Percentiles rank a stretch among this genome's conserved stretches.
phyloP scores from a whole-genome alignment of 2,888 invertebrate genomes.

The Leptinotarsa peninsularis region DNA sequence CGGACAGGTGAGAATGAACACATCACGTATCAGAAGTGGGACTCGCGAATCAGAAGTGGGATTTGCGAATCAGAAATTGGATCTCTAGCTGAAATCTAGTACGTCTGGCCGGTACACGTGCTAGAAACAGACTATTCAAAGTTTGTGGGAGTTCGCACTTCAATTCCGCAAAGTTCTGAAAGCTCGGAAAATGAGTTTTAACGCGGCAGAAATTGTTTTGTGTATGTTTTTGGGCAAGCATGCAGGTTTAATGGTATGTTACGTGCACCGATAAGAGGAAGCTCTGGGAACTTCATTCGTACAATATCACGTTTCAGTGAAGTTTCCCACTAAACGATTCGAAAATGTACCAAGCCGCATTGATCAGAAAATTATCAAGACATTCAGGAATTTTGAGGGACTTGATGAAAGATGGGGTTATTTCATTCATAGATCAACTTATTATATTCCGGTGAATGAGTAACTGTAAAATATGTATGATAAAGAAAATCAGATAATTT shows the following conservation, averaged over 20 bases:
- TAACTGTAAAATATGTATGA: no score
- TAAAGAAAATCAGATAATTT: no score
- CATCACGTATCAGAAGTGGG: slow-evolving; percentile 41
- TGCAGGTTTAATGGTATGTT: slow-evolving; percentile 17
- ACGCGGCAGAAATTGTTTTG: slow-evolving; percentile 34
- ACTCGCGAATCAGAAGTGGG: slow-evolving; percentile 26
- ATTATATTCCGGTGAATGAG: no score
- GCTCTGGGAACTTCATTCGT: not conserved
- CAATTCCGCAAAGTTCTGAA: slow-evolving; percentile 32
- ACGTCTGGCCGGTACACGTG: slow-evolving; percentile 48
- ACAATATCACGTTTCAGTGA: not conserved
- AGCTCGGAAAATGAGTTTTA: slow-evolving; percentile 37
- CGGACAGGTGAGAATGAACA: slow-evolving; percentile 56
- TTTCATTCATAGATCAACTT: no score
- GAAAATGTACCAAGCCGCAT: no score
- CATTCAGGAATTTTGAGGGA: no score
- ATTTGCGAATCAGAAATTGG: slow-evolving; percentile 29
- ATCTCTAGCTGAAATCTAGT: slow-evolving; percentile 36
- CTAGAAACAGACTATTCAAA: slow-evolving; percentile 43
- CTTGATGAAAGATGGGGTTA: no score
- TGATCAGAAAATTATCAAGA: no score
- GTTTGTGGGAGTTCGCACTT: slow-evolving; percentile 24
- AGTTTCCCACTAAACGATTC: no score
- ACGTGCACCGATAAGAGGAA: slow-evolving; percentile 9
- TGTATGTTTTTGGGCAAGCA: slow-evolving; percentile 22